A percentile compares a stretch with the other conserved stretches of the same genome.
Conservation (phyloP, 2,113 vertebrate genomes). For the Pristiophorus japonicus region DNA sequence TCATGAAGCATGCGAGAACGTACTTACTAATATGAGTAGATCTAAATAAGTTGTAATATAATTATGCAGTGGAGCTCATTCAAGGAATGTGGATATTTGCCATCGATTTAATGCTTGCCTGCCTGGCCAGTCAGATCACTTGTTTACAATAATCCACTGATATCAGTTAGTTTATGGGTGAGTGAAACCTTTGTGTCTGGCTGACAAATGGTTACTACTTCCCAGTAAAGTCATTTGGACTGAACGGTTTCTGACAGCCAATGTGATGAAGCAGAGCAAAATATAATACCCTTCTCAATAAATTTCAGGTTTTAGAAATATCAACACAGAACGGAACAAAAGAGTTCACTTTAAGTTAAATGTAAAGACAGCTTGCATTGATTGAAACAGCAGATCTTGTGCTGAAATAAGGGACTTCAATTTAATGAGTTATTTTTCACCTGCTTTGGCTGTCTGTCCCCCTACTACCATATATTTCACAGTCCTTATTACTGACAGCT, state of each 20-base stretch:
- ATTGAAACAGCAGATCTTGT: not conserved
- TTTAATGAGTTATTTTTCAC: not conserved
- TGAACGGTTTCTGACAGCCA: not conserved
- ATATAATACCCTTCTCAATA: not conserved
- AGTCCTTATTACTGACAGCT: not conserved
- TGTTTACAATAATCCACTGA: not conserved
- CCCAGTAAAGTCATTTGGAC: not conserved
- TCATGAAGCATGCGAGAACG: not conserved
- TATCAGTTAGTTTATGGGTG: not conserved
- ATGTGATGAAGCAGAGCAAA: not conserved
- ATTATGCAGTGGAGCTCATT: not conserved
- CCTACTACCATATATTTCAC: not conserved
- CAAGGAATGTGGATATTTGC: not conserved
- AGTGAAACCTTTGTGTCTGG: not conserved
- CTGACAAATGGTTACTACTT: conserved; percentile 2
- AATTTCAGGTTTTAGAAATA: not conserved
- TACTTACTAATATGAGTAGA: not conserved
- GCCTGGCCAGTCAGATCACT: not conserved
- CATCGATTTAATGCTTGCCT: not conserved
- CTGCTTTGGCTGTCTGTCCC: not conserved
- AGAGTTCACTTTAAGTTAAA: not conserved
- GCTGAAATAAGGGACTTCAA: not conserved
- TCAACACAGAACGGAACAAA: not conserved
- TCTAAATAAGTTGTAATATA: not conserved
- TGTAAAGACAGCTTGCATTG: not conserved